Base-by-base conservation (phyloP, 1,140 invertebrate species). In the Lepidurus apus region DNA sequence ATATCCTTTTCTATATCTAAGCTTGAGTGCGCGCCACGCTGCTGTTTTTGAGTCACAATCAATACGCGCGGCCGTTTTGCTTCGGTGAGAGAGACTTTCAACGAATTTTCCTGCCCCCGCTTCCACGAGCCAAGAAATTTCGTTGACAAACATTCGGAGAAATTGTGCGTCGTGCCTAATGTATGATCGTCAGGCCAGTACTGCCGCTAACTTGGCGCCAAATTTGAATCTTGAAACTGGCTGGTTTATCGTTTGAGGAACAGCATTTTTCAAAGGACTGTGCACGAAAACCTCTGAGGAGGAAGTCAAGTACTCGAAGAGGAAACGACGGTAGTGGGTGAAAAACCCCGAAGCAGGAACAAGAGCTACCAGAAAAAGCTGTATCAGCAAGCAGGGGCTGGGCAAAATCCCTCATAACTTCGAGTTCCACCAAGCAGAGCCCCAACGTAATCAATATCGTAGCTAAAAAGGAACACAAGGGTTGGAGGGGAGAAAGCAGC, bases 1-100 rank as follows among this genome's bases (percentile, higher is more conserved):
- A 65, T 65, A n/a, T 65, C 53, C 53, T 65, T 65, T 65, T 65
- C 53, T 65, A 65, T 65, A 65, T 65, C 53, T 65, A 65, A 65
- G 53, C n/a, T 65, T 65, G 53, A 65, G 53, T 65, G 53, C 53
- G 53, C 53, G 53, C 21, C 53, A 65, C 53, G 53, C 53, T 65
- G 53, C 53, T 65, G 53, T 65, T 65, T 65, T 65, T 65, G 53
- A 65, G 53, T 65, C 53, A 17, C 53, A 65, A 65, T 65, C 53
- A 65, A 65, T 65, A 65, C n/a, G 53, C 53, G 53, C 53, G 53
- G 53, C 53, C 53, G 53, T 65, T 65, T 65, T 65, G 34, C 53
- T 65, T 65, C 53, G 17, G 53, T 21, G 17, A 65, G 53, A 65
- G 47, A 7, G 53, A 47, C 53, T 65, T 65, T 65, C 53, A 21